These are phyloP conservation scores for Tarsius wallacei DNA, from an alignment of 2,797 vertebrate species.

Conservation along the genomic window DNA sequence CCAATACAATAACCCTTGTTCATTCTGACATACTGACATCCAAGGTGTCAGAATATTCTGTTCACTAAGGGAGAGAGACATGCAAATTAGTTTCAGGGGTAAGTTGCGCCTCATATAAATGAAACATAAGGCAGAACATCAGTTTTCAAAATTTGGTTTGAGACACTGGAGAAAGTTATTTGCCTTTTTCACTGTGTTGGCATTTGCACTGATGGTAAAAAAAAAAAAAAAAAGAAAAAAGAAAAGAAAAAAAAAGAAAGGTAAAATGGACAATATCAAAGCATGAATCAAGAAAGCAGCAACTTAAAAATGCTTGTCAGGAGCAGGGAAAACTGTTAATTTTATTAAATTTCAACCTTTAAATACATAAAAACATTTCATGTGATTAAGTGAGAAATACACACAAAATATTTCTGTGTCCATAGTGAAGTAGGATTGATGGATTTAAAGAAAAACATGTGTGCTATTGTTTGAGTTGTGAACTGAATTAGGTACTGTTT, in stretches of 20 bases:
- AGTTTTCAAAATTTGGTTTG: constrained; percentile 32
- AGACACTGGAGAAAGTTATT: neutral
- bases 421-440: neutral
- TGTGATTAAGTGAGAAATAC: neutral
- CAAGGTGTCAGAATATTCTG: constrained; percentile 5
- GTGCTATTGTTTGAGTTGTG: neutral
- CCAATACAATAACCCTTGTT: neutral
- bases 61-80: neutral
- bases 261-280: neutral
- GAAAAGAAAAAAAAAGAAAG: too few relatives aligned
- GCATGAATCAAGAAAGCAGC: neutral
- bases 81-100: constrained; percentile 16
- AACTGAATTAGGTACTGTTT: neutral
- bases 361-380: neutral
- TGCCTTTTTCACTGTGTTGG: constrained; percentile 14
- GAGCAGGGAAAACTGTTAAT: neutral
- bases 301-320: neutral
- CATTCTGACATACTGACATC: neutral
- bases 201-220: constrained; percentile 15
- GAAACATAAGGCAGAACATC: constrained; percentile 1
- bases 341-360: neutral
- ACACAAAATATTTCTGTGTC: neutral
- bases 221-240: too few relatives aligned
- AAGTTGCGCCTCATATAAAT: constrained; percentile 17
- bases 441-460: neutral